Evolutionary conservation across 2,888 invertebrate species (phyloP).

Genomic region (Cheilosia variabilis): DNA sequence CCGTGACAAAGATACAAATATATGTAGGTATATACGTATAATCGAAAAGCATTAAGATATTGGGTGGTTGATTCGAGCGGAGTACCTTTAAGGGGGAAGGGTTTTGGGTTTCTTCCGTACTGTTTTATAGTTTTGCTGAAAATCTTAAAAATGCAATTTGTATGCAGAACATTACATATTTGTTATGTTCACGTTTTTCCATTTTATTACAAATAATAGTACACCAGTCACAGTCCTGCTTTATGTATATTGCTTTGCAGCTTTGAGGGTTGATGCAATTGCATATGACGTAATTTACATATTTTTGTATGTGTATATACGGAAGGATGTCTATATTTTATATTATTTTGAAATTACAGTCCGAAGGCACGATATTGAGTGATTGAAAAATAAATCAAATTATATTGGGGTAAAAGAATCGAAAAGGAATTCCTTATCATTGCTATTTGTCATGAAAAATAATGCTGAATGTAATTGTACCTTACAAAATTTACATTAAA

Average conservation of each 20-base stretch:
- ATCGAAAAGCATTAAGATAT: slow-evolving; percentile 25
- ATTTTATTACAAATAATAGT: slow-evolving; percentile 30
- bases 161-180: slow-evolving; percentile 29
- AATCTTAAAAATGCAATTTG: slow-evolving; percentile 25
- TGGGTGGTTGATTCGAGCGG: slow-evolving; percentile 15
- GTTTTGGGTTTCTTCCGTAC: neutral
- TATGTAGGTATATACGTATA: slow-evolving; percentile 5
- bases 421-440: slow-evolving; percentile 1
- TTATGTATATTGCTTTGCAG: neutral
- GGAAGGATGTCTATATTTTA: neutral
- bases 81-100: neutral
- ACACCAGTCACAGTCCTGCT: neutral
- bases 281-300: slow-evolving; percentile 20
- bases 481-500: slow-evolving; percentile 5
- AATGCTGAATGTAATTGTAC: neutral
- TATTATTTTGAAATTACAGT: slow-evolving; percentile 5
- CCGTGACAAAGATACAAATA: slow-evolving; percentile 36
- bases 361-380: slow-evolving; percentile 4
- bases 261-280: neutral
- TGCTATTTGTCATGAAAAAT: neutral
- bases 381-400: slow-evolving; percentile 7
- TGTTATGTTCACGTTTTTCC: slow-evolving; percentile 19
- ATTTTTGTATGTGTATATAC: slow-evolving; percentile 1
- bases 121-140: slow-evolving; percentile 23
- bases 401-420: slow-evolving; percentile 4